These are phyloP conservation scores for Lutjanus erythropterus DNA, from an alignment of 2,113 vertebrate species.

Conservation along the genomic window DNA sequence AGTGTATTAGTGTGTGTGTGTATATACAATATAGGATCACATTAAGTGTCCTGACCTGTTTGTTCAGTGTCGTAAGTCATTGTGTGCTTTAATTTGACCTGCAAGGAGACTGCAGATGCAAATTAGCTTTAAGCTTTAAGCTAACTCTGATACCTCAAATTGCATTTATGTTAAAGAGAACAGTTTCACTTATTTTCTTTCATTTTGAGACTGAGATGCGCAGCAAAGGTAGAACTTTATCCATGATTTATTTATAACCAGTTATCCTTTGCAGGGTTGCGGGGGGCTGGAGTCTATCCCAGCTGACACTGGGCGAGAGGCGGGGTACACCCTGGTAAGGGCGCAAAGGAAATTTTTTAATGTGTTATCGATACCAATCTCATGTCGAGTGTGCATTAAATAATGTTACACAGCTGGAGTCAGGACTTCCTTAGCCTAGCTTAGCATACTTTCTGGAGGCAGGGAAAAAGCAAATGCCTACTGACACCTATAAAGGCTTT, in stretches of 20 bases:
- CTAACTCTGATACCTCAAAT: neutral
- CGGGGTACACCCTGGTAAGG: too few species aligned
- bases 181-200: neutral
- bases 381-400: neutral
- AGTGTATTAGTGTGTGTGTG: constrained; percentile 39
- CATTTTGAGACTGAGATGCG: neutral
- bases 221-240: neutral
- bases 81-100: constrained; percentile 25
- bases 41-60: constrained; percentile 11
- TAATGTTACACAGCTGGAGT: neutral
- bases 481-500: neutral
- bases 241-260: too few species aligned
- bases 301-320: too few species aligned
- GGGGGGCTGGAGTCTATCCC: too few species aligned
- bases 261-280: too few species aligned
- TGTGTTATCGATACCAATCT: neutral
- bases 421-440: neutral
- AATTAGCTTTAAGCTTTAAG: constrained; percentile 10
- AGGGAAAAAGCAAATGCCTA: too few species aligned
- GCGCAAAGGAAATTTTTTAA: neutral
- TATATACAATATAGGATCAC: constrained; percentile 24
- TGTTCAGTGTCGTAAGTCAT: constrained; percentile 1
- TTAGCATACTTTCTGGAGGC: neutral
- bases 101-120: neutral
- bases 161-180: neutral